Evolutionary conservation across 2,113 vertebrate species (phyloP).

Genomic region (Ageneiosus marmoratus): DNA sequence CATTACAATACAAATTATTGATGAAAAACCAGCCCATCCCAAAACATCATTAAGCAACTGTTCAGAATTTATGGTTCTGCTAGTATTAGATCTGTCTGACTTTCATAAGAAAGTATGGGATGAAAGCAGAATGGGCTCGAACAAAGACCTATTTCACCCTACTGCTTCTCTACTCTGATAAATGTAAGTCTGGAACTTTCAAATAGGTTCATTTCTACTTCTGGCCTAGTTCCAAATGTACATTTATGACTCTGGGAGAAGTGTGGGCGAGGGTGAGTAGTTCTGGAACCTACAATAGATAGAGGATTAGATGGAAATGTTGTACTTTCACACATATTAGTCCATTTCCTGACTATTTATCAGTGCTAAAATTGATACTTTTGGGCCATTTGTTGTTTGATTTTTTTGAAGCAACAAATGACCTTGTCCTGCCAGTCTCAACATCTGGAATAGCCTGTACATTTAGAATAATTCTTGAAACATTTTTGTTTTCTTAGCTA

Average conservation of each 20-base stretch:
- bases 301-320: not conserved
- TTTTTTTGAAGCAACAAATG: not conserved
- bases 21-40: constrained; percentile 22
- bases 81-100: constrained; percentile 13
- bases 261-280: constrained; percentile 59
- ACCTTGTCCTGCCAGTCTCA: too few species aligned
- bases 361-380: not conserved
- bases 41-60: constrained; percentile 19
- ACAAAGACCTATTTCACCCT: constrained; percentile 41
- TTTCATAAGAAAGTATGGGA: constrained; percentile 36
- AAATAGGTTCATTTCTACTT: constrained; percentile 58
- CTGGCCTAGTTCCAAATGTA: constrained; percentile 55
- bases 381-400: not conserved
- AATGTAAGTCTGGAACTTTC: constrained; percentile 41
- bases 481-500: too few species aligned
- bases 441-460: too few species aligned
- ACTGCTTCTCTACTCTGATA: constrained; percentile 44
- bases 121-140: constrained; percentile 26
- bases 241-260: constrained; percentile 58
- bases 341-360: too few species aligned
- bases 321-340: not conserved
- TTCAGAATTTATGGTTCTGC: constrained; percentile 12
- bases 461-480: too few species aligned
- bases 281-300: constrained; percentile 52
- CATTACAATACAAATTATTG: not conserved